Evolutionary conservation across 1,140 invertebrate species (phyloP).

Genomic region (Patella vulgata): DNA sequence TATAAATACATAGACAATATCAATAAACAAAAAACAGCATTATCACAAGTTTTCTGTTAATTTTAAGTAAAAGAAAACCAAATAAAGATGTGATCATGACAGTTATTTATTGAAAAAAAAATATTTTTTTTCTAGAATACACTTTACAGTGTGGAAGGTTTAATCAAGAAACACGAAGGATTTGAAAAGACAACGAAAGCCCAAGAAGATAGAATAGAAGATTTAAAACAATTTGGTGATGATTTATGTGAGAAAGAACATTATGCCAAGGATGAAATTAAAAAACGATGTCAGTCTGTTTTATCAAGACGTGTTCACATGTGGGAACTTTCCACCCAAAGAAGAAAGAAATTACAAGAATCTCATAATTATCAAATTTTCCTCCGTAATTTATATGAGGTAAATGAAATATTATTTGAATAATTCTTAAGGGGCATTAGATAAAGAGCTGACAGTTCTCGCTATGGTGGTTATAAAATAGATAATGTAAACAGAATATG

Average conservation of each 20-base stretch:
- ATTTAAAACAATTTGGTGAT: constrained; percentile 92
- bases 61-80: too few relatives aligned
- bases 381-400: constrained; percentile 97
- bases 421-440: too few relatives aligned
- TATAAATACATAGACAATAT: too few relatives aligned
- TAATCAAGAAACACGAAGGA: constrained; percentile 98
- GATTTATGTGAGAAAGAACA: constrained; percentile 93
- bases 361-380: constrained; percentile 96
- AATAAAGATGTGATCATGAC: too few relatives aligned
- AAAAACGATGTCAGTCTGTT: constrained; percentile 82
- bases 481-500: too few relatives aligned
- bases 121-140: constrained; percentile 76
- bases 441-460: too few relatives aligned
- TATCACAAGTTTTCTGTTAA: constrained; percentile 1
- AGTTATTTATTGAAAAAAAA: too few relatives aligned
- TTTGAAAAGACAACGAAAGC: constrained; percentile 97
- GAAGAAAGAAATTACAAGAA: constrained; percentile 87
- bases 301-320: constrained; percentile 86
- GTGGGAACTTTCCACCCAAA: constrained; percentile 80
- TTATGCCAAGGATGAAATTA: constrained; percentile 96
- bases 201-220: constrained; percentile 95
- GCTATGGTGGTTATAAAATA: too few relatives aligned
- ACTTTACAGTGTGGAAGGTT: constrained; percentile 93
- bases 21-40: too few relatives aligned
- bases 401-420: constrained; percentile 61